These are phyloP conservation scores for Eulemur rubriventer DNA, from an alignment of 2,797 vertebrate species.

Conservation along the genomic window DNA sequence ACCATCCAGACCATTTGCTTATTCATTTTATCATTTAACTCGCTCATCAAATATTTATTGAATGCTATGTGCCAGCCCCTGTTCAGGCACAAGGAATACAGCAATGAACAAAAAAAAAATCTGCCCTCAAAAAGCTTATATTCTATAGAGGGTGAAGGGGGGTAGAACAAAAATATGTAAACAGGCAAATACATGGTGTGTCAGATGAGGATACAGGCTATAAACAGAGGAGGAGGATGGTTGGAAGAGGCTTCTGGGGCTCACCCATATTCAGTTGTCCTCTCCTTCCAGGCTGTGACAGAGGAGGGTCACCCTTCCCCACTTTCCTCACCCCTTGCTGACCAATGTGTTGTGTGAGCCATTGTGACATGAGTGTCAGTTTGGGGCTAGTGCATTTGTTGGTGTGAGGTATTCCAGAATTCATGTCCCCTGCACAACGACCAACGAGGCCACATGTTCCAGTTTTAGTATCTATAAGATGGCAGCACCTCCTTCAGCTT, in stretches of 20 bases:
- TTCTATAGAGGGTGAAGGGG: rapidly evolving
- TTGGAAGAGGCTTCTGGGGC: background rate
- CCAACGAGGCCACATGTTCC: rapidly evolving
- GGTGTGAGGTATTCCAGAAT: rapidly evolving
- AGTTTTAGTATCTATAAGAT: background rate
- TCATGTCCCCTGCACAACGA: background rate
- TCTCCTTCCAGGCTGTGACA: background rate
- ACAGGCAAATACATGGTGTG: background rate
- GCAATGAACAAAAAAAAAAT: background rate
- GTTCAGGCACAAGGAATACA: background rate
- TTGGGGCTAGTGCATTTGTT: background rate
- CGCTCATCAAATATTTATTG: background rate
- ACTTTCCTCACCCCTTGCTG: rapidly evolving
- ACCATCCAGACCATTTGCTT: background rate
- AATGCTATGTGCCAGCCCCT: background rate
- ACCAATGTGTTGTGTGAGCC: background rate
- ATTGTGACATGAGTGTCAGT: background rate
- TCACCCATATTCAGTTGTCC: background rate
- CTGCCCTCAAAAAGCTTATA: background rate
- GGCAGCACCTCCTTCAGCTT: background rate
- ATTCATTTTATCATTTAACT: background rate
- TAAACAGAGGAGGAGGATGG: background rate
- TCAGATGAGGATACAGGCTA: background rate
- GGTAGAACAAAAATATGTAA: background rate
- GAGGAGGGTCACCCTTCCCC: background rate